These are phyloP conservation scores for Nowickia ferox DNA, from an alignment of 2,888 invertebrate genomes.

Conservation along the genomic window DNA sequence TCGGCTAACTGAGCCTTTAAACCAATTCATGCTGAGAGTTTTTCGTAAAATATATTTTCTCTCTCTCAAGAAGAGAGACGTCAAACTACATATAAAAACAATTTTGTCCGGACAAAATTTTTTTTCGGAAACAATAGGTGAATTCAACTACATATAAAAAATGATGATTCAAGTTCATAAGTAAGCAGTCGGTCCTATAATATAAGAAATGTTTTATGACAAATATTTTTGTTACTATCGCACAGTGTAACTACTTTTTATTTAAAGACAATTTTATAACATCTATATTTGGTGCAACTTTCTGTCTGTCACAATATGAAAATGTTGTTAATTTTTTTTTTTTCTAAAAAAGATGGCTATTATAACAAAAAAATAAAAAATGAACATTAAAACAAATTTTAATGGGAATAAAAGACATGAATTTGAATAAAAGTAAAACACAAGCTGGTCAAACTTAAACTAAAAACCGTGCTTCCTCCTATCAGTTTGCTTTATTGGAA, in stretches of 20 bases:
- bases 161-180: too few species aligned
- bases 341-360: slow-evolving; percentile 2
- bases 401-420: not conserved
- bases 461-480: slow-evolving; percentile 8
- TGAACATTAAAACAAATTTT: slow-evolving; percentile 46
- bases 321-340: slow-evolving; percentile 51
- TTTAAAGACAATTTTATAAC: slow-evolving; percentile 18
- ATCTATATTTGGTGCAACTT: not conserved
- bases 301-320: not conserved
- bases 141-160: too few species aligned
- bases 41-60: too few species aligned
- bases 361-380: slow-evolving; percentile 44
- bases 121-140: too few species aligned
- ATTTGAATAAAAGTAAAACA: not conserved
- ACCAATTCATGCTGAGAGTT: too few species aligned
- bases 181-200: too few species aligned
- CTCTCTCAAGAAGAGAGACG: too few species aligned
- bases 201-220: not conserved
- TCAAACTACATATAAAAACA: too few species aligned
- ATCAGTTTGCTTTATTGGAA: slow-evolving; percentile 27
- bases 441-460: slow-evolving; percentile 28
- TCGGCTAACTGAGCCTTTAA: too few species aligned
- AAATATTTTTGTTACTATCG: too few species aligned
- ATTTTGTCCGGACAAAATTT: too few species aligned
- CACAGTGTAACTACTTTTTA: slow-evolving; percentile 1